Conservation (phyloP, 2,888 invertebrate species). For the Boloria selene region DNA sequence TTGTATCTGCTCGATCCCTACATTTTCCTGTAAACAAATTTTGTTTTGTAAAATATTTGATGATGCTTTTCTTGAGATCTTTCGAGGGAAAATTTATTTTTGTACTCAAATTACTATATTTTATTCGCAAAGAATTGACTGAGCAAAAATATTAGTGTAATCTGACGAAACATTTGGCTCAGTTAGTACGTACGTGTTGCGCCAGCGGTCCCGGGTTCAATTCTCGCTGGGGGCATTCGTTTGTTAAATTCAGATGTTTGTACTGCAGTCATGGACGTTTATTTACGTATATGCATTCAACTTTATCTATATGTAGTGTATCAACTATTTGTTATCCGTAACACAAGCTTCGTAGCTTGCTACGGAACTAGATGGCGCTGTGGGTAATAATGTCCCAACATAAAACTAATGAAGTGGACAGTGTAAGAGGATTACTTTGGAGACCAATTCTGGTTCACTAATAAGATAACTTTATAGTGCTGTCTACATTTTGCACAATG, state of each 20-base stretch:
- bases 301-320: too few relatives aligned
- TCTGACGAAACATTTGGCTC: too few relatives aligned
- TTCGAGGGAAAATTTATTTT: neutral
- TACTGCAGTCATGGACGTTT: too few relatives aligned
- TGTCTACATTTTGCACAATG: constrained; percentile 7
- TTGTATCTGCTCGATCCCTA: constrained; percentile 15
- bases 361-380: too few relatives aligned
- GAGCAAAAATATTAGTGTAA: neutral
- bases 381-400: too few relatives aligned
- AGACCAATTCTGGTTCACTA: neutral
- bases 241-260: too few relatives aligned
- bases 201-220: too few relatives aligned
- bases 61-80: constrained; percentile 2
- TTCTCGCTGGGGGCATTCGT: too few relatives aligned
- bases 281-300: too few relatives aligned
- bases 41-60: constrained; percentile 15
- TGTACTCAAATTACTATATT: neutral
- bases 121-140: neutral
- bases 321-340: too few relatives aligned
- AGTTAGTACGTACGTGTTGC: too few relatives aligned
- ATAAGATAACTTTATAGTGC: neutral
- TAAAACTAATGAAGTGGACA: constrained; percentile 13
- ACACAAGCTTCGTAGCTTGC: too few relatives aligned
- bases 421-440: constrained; percentile 4
- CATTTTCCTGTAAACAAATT: constrained; percentile 23